Conservation (phyloP, 2,797 vertebrate genomes). For the Delichon dasypus region DNA sequence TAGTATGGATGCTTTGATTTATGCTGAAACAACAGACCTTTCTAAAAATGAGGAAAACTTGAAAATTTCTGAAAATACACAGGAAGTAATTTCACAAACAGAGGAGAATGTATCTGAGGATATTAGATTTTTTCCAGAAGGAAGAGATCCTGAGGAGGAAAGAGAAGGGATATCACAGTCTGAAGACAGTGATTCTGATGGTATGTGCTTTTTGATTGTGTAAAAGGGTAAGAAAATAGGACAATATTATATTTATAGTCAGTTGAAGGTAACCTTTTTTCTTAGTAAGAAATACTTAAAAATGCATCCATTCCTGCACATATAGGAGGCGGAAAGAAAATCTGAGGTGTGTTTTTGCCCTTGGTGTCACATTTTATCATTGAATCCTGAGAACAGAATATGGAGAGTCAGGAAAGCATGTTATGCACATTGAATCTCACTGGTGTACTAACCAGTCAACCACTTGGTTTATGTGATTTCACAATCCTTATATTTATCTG, state of each 20-base stretch:
- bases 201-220: constrained; percentile 55
- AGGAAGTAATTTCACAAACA: background rate
- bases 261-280: background rate
- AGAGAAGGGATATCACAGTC: background rate
- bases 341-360: background rate
- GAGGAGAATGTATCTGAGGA: background rate
- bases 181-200: constrained; percentile 77
- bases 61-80: background rate
- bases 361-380: background rate
- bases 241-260: background rate
- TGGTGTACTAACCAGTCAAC: background rate
- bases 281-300: background rate
- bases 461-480: background rate
- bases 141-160: background rate
- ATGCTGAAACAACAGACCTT: background rate
- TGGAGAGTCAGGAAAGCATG: background rate
- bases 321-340: background rate
- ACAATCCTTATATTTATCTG: background rate
- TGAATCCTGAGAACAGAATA: background rate
- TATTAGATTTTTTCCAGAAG: background rate
- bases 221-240: background rate
- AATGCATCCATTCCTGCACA: background rate
- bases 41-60: background rate
- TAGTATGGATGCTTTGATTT: background rate
- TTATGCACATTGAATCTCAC: background rate